Evolutionary conservation across 2,888 invertebrate species (phyloP).

Genomic region (Euspilapteryx auroguttella): DNA sequence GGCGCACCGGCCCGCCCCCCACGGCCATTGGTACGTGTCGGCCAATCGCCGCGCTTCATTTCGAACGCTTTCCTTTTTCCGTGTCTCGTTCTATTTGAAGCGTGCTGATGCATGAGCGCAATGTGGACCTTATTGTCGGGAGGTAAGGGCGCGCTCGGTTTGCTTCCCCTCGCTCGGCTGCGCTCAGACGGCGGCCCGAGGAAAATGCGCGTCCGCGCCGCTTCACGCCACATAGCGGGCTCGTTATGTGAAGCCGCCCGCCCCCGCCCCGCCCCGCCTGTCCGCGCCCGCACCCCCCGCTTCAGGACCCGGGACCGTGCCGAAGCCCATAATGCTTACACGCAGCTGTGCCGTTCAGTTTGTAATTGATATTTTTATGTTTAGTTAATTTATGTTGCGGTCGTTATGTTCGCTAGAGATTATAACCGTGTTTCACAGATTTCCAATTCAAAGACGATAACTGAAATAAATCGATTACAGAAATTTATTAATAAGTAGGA

Average conservation of each 20-base stretch:
- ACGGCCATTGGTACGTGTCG: conserved; percentile 43
- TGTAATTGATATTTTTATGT: conserved; percentile 48
- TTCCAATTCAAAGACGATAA: no score
- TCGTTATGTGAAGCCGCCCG: no score
- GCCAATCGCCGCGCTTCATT: conserved; percentile 56
- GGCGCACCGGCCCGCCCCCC: conserved; percentile 27
- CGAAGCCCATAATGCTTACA: conserved; percentile 1
- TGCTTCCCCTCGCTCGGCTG: conserved; percentile 51
- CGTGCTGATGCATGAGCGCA: conserved; percentile 38
- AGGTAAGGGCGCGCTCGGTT: conserved; percentile 7
- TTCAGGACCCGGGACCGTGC: no score
- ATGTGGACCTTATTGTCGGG: conserved; percentile 11
- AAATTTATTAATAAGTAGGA: no score
- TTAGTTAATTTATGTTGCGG: no score
- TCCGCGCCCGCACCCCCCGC: no score
- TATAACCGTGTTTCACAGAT: no score
- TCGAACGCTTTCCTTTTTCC: conserved; percentile 52
- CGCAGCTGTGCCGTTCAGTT: conserved; percentile 13
- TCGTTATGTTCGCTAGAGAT: no score
- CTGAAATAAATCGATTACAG: no score
- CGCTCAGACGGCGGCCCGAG: conserved; percentile 36
- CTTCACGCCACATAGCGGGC: no score
- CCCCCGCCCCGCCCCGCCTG: no score
- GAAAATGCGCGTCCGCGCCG: conserved; percentile 15
- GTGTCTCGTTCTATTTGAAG: conserved; percentile 55